Evolutionary conservation across 2,888 invertebrate species (phyloP), one percentile per base, ranked within the genome.

Genomic region (Drosophila diplacantha): DNA sequence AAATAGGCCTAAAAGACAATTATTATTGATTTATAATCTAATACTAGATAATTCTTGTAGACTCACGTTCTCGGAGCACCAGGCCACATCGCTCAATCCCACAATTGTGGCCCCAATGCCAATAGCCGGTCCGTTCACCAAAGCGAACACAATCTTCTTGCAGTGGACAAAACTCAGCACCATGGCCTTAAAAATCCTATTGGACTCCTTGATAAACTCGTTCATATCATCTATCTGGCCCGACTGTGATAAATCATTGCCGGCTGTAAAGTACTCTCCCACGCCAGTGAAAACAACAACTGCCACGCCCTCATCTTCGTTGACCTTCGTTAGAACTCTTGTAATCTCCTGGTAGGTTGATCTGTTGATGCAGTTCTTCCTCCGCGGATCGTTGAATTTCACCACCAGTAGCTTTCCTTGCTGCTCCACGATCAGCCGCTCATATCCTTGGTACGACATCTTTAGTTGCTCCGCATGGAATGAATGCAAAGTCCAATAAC

Each of bases 71-170:
- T 97, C 94, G n/a, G 93, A 91, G 54, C 96, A 95, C 90, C 95
- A 96, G 8, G 97, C 93, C 59, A 95, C 90, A 90, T 99, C 98
- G 89, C 93, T 96, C 2, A 98, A 90, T 0, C 93, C 93, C 51
- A 96, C 89, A 11, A 94, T 92, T 0, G 98, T 98, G 11, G 81
- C 68, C 8, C 87, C 87, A 74, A 99, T 93, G 26, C 99, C 99
- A 74, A 98, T 92, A 14, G 97, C 96, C 39, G 97, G 97, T 2
- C 99, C 99, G 90, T 99, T 98, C 0, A 98, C 93, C 60, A 97
- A 89, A 14, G 94, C 95, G 69, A 98, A 90, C 41, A 99, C 86
- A 34, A 97, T 89, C 88, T 99, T 99, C 0, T 96, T 95, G 87
- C 95, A 97, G 72, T 93, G 92, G 70, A 97, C 95, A 74, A 81